These are phyloP conservation scores for Ophthalmolycus amberensis DNA, from an alignment of 2,113 vertebrate species.

Conservation along the genomic window DNA sequence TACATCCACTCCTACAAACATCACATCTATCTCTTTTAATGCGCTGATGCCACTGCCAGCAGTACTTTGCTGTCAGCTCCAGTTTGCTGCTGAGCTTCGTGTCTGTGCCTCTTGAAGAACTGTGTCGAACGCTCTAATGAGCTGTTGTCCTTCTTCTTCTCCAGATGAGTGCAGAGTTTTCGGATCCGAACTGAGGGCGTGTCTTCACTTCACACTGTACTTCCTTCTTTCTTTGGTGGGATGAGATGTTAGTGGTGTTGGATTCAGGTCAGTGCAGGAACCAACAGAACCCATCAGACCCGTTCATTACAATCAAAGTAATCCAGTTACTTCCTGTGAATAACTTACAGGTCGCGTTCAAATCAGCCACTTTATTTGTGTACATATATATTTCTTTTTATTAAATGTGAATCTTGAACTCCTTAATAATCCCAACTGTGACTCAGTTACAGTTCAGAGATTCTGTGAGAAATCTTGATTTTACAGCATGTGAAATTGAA, in stretches of 20 bases:
- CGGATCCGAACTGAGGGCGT: background rate
- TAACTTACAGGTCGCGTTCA: background rate
- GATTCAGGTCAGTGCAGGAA: background rate
- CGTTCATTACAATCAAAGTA: background rate
- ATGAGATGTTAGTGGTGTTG: background rate
- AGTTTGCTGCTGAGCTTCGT: background rate
- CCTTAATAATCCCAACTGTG: background rate
- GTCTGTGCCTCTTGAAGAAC: background rate
- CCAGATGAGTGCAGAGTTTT: constrained; percentile 17
- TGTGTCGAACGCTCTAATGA: background rate
- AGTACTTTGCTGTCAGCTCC: too few species aligned
- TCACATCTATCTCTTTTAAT: background rate
- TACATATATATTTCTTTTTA: background rate
- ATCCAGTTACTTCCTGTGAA: background rate
- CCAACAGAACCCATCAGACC: too few species aligned
- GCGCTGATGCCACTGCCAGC: too few species aligned
- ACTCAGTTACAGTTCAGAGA: background rate
- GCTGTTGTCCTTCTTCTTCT: background rate
- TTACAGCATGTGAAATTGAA: background rate
- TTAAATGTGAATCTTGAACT: background rate
- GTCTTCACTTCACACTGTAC: background rate
- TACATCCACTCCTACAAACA: too few species aligned
- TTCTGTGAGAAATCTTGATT: background rate
- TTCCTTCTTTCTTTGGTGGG: background rate
- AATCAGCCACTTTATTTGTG: background rate